phyloP scores from a whole-genome alignment of 2,888 invertebrate genomes.

The Adelognathus sp. region DNA sequence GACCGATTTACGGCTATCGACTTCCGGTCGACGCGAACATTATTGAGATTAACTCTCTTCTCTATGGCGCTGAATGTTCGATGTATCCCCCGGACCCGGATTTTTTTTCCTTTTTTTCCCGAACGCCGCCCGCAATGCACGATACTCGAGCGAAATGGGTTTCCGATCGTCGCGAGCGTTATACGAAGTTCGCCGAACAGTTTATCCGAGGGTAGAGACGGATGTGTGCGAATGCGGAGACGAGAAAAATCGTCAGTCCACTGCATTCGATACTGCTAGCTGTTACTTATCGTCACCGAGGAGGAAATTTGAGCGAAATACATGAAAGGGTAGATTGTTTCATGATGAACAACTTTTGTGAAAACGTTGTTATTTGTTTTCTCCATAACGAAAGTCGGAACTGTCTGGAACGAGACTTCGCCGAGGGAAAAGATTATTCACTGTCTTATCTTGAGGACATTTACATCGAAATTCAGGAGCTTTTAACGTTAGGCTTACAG shows the following conservation, averaged over 20 bases:
- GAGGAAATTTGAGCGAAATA: not conserved
- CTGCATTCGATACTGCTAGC: not conserved
- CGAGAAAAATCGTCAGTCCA: not conserved
- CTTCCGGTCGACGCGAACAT: constrained; percentile 77
- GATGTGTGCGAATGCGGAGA: not conserved
- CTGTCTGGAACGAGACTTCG: not conserved
- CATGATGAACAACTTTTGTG: no score
- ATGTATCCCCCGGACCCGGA: not conserved
- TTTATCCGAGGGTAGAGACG: constrained; percentile 16
- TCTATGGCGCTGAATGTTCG: constrained; percentile 58
- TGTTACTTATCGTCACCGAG: not conserved
- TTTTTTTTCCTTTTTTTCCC: not conserved
- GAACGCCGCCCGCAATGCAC: constrained; percentile 32
- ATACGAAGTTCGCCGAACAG: not conserved
- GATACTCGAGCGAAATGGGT: constrained; percentile 66
- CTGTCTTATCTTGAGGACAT: no score
- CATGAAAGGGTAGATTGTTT: no score
- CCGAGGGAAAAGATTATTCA: no score
- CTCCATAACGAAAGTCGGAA: not conserved
- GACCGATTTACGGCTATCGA: constrained; percentile 76
- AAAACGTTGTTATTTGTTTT: not conserved
- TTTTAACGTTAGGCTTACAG: no score
- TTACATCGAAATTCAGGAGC: no score
- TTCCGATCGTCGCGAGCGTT: constrained; percentile 67
- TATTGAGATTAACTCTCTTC: constrained; percentile 79